Percentiles rank a stretch among this genome's conserved stretches.
Evolutionary conservation across 2,888 invertebrate genomes (phyloP).

Genomic region (Pyrocoelia pectoralis): DNA sequence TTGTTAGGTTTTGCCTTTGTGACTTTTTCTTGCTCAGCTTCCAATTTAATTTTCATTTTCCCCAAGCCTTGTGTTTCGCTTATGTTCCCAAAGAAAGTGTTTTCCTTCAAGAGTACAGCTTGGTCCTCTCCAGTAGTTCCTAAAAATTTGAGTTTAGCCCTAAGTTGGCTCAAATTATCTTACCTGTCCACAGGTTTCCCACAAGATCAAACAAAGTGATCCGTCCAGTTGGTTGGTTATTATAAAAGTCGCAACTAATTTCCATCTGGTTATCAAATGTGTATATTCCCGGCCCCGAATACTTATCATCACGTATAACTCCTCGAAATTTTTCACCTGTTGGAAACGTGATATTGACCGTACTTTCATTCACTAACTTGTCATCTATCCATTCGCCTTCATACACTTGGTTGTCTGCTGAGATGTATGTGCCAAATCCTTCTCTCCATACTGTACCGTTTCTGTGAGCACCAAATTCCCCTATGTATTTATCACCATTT

Average conservation of each 20-base stretch:
- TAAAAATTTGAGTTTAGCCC: conserved; percentile 2
- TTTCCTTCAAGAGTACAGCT: conserved; percentile 49
- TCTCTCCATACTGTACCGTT: conserved; percentile 59
- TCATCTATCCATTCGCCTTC: conserved; percentile 66
- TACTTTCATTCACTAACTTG: conserved; percentile 57
- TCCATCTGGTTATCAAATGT: conserved; percentile 63
- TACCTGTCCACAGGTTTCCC: conserved; percentile 64
- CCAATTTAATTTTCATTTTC: conserved; percentile 16
- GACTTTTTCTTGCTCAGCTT: conserved; percentile 16
- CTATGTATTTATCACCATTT: conserved; percentile 68
- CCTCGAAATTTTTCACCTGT: conserved; percentile 65
- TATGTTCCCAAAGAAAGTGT: conserved; percentile 49
- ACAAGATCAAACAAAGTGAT: conserved; percentile 63
- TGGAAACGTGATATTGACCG: conserved; percentile 57
- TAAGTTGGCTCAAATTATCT: conserved; percentile 13
- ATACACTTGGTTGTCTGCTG: conserved; percentile 68
- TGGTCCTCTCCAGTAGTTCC: conserved; percentile 40
- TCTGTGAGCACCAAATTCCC: conserved; percentile 65
- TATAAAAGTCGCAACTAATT: conserved; percentile 61
- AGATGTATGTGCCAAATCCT: conserved; percentile 64
- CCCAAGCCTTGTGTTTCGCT: conserved; percentile 47
- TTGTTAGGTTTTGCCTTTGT: conserved; percentile 5
- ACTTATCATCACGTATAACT: conserved; percentile 61
- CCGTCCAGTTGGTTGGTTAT: conserved; percentile 62
- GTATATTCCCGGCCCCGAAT: conserved; percentile 62